phyloP scores from a whole-genome alignment of 2,888 invertebrate species.

The Philopedon plagiatum region DNA sequence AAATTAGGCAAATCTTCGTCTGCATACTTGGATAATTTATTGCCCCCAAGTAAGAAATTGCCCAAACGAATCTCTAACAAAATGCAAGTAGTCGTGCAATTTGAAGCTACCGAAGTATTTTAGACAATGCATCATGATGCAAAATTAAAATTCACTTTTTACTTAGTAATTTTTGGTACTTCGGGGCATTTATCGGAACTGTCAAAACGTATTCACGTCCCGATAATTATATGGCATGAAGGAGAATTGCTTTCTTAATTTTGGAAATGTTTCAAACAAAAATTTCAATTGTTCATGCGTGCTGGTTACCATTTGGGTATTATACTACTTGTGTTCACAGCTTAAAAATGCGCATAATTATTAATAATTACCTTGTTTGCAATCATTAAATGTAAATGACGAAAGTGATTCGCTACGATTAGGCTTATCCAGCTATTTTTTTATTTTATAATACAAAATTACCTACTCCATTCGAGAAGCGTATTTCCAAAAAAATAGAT shows the following conservation, averaged over 20 bases:
- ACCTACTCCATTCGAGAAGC: too few relatives aligned
- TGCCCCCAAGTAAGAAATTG: conserved; percentile 5
- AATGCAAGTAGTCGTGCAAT: conserved; percentile 12
- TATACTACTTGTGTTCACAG: neutral
- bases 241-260: neutral
- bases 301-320: neutral
- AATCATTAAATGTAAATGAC: neutral
- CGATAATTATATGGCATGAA: conserved; percentile 14
- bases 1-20: conserved; percentile 25
- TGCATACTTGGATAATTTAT: conserved; percentile 24
- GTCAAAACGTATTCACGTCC: conserved; percentile 13
- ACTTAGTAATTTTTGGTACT: conserved; percentile 22
- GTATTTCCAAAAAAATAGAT: too few relatives aligned
- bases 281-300: conserved; percentile 16
- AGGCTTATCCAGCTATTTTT: too few relatives aligned
- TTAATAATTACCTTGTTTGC: conserved; percentile 6
- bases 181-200: conserved; percentile 13
- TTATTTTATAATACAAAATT: too few relatives aligned
- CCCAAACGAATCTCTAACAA: conserved; percentile 11
- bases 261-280: conserved; percentile 10
- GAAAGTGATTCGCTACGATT: neutral
- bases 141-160: conserved; percentile 20
- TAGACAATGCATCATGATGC: conserved; percentile 24
- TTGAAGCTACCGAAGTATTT: neutral
- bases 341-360: conserved; percentile 23